These are phyloP conservation scores for Dicrurus megarhynchus DNA, from an alignment of 2,113 vertebrate species.

Conservation along the genomic window DNA sequence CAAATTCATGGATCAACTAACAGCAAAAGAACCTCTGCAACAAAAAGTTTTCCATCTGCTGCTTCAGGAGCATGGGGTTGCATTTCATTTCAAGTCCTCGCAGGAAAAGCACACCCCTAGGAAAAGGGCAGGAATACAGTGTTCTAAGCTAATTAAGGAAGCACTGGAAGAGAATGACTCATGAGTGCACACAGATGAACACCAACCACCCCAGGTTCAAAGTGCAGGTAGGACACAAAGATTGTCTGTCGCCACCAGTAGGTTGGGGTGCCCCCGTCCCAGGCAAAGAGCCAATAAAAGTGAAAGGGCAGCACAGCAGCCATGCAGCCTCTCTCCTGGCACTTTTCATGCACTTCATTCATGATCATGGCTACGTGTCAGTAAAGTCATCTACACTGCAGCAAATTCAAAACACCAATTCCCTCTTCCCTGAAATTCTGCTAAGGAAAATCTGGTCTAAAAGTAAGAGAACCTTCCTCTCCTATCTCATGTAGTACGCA, in stretches of 20 bases:
- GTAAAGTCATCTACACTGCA: background rate
- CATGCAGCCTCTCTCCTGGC: background rate
- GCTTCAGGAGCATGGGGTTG: background rate
- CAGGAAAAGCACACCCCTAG: background rate
- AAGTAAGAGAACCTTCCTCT: background rate
- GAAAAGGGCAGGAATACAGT: background rate
- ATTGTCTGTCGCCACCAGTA: background rate
- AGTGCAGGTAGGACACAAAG: background rate
- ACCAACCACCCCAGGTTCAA: background rate
- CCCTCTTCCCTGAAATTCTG: background rate
- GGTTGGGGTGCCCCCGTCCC: background rate
- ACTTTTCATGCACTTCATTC: background rate
- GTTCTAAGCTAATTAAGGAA: background rate
- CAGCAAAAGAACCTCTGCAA: background rate
- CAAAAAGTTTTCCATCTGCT: background rate
- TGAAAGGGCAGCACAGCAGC: background rate
- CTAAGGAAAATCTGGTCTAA: background rate
- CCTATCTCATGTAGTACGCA: background rate
- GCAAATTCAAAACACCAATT: background rate
- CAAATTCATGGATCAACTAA: background rate
- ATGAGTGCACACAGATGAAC: background rate
- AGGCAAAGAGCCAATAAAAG: background rate
- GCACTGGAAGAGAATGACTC: background rate
- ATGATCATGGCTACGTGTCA: background rate
- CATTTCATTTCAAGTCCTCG: background rate